Base-by-base conservation (phyloP, 2,888 invertebrate species). In the Patella depressa region DNA sequence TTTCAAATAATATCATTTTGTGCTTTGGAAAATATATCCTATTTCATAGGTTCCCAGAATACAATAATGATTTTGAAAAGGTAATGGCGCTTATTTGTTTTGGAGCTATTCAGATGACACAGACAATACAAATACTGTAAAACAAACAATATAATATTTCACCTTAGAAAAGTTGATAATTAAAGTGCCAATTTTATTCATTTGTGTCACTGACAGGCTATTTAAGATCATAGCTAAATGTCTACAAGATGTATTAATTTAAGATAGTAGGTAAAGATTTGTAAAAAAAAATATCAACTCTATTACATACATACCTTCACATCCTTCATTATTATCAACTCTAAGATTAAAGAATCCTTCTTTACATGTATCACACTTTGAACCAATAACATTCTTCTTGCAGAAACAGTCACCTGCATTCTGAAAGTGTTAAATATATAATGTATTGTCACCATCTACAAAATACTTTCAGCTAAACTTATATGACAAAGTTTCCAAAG, bases 341-440 rank as follows among this genome's bases (percentile, higher is more conserved):
- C 76, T 54, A 53, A 82, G 77, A 75, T 95, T 95, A 91, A 95
- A 98, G 92, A 94, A 95, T 0, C 97, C 98, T 0, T 94, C 90
- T 76, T 95, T 95, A 91, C 98, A 99, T 7, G 94, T 93, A 83
- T 96, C 95, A 92, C 98, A 99, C 14, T 94, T 94, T 76, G 94
- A 93, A 0, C 98, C 99, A 82, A 95, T 94, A 2, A 97, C 98
- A 92, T 97, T 95, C 0, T 93, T 91, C 94, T 96, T 92, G 76
- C 89, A 90, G 78, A 81, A 82, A 78, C 89, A 89, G 70, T 83
- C 82, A 12, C 86, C 86, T 65, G 82, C 83, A 54, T 70, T 34
- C 84, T 84, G 81, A 45, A 45, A 45, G 9, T 45, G 45, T 45
- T 45, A 45, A 7, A 45, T 45, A 45, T 45, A 45, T 45, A 45